Percentiles rank a stretch among this genome's conserved stretches.
Conservation (phyloP, 2,888 invertebrate genomes). For the Crocallis elinguaria region DNA sequence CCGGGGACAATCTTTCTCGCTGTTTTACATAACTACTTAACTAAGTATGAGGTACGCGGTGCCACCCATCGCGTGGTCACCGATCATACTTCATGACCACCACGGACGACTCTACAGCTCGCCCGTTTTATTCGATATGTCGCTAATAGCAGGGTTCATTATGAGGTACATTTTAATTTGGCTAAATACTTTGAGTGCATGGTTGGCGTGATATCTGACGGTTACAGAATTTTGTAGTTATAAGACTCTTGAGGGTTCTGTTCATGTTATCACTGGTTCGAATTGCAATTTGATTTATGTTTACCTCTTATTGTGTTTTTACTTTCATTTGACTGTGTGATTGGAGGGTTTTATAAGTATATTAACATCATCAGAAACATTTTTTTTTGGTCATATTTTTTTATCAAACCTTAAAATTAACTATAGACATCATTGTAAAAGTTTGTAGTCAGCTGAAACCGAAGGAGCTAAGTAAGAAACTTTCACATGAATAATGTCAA, state of each 20-base stretch:
- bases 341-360: background rate
- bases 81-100: conserved; percentile 44
- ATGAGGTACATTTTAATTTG: conserved; percentile 35
- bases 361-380: no score
- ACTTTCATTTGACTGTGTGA: background rate
- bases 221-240: conserved; percentile 24
- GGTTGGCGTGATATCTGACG: conserved; percentile 30
- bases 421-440: no score
- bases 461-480: no score
- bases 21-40: background rate
- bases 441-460: no score
- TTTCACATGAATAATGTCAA: no score
- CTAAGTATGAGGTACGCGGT: conserved; percentile 9
- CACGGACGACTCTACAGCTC: conserved; percentile 49
- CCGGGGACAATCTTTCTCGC: background rate
- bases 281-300: conserved; percentile 5
- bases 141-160: conserved; percentile 34
- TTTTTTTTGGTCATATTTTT: no score
- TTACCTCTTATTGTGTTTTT: background rate
- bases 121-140: conserved; percentile 47
- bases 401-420: no score
- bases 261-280: background rate
- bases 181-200: conserved; percentile 31
- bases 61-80: conserved; percentile 57
- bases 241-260: conserved; percentile 7